Evolutionary conservation across 2,888 invertebrate species (phyloP).

Genomic region (Gymnoscelis rufifasciata): DNA sequence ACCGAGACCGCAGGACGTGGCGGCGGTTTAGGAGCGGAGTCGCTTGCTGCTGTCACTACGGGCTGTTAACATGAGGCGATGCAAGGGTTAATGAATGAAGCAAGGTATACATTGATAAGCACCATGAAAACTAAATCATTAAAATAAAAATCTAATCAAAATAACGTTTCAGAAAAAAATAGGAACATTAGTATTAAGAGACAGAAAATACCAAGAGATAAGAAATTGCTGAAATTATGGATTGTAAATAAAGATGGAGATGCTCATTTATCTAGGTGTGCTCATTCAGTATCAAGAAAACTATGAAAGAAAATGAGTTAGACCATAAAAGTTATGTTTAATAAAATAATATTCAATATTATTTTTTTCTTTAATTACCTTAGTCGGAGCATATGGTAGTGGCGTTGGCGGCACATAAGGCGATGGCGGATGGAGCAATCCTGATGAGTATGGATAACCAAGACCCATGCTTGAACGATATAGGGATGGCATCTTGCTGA

Average conservation of each 20-base stretch:
- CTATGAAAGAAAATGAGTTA: too few species aligned
- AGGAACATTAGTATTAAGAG: constrained; percentile 12
- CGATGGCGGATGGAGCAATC: constrained; percentile 89
- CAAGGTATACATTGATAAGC: constrained; percentile 43
- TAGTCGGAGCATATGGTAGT: constrained; percentile 92
- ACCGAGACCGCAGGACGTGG: constrained; percentile 82
- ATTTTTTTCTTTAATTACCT: too few species aligned
- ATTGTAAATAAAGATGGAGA: too few species aligned
- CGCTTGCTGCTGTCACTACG: constrained; percentile 78
- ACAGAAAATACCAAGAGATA: neutral
- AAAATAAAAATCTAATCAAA: constrained; percentile 14
- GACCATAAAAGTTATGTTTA: too few species aligned
- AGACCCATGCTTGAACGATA: constrained; percentile 88
- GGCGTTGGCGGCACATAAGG: constrained; percentile 95
- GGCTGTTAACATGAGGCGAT: constrained; percentile 78
- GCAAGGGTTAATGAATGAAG: constrained; percentile 75
- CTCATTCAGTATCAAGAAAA: too few species aligned
- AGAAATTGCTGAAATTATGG: too few species aligned
- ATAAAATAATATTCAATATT: too few species aligned
- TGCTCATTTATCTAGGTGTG: too few species aligned
- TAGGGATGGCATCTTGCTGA: constrained; percentile 90
- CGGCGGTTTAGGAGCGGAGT: constrained; percentile 78
- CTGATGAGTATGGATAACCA: constrained; percentile 86
- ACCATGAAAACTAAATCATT: constrained; percentile 26
- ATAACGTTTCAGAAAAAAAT: constrained; percentile 10